A percentile compares a stretch with the other conserved stretches of the same genome.
These are phyloP conservation scores for Brachionus angularis DNA, from an alignment of 1,140 invertebrate genomes.

Conservation along the genomic window DNA sequence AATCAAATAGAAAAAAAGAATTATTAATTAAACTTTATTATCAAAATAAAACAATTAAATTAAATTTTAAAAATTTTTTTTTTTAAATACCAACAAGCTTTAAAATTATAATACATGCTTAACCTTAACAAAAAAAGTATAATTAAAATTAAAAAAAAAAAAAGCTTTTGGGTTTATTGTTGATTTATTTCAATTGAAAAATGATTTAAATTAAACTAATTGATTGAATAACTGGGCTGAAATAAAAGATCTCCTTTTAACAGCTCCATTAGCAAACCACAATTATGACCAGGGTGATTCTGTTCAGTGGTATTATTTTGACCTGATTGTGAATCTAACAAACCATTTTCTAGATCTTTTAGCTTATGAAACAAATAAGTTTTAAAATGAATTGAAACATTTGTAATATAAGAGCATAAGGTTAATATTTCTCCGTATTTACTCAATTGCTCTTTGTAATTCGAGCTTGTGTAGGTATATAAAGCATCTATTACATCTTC, in stretches of 20 bases:
- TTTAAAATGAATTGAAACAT: constrained; percentile 87
- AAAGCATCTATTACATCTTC: constrained; percentile 86
- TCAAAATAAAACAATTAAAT: too few species aligned
- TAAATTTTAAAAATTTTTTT: too few species aligned
- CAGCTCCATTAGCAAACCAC: constrained; percentile 89
- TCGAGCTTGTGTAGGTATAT: constrained; percentile 81
- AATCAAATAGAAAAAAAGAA: too few species aligned
- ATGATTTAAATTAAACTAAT: constrained; percentile 48
- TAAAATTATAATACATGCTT: too few species aligned
- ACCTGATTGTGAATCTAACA: constrained; percentile 73
- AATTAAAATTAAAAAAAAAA: too few species aligned
- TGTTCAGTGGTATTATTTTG: constrained; percentile 74
- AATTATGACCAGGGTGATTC: constrained; percentile 54
- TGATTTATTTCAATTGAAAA: constrained; percentile 46
- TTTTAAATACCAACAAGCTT: too few species aligned
- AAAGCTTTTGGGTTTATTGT: constrained; percentile 49
- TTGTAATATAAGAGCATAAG: constrained; percentile 84
- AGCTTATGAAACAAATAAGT: constrained; percentile 60
- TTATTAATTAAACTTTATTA: too few species aligned
- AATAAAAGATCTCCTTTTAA: constrained; percentile 63
- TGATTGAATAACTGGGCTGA: constrained; percentile 36
- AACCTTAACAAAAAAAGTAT: too few species aligned
- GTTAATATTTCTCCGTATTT: constrained; percentile 90
- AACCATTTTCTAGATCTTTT: constrained; percentile 63
- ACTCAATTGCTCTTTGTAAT: constrained; percentile 83